phyloP scores from a whole-genome alignment of 1,140 invertebrate species.

The Zaprionus ghesquierei region DNA sequence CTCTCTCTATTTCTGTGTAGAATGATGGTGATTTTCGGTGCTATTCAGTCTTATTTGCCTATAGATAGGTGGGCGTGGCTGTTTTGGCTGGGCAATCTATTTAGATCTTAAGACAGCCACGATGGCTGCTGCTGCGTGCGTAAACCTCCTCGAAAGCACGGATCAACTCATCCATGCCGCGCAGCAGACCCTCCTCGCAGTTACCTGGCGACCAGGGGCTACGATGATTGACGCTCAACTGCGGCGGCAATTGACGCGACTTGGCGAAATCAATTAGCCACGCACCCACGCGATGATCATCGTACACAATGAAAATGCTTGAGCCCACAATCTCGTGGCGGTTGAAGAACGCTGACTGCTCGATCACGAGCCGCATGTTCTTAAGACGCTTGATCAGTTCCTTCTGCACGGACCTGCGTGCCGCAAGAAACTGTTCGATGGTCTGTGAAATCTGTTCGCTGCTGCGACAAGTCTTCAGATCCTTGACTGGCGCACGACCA shows the following conservation, averaged over 20 bases:
- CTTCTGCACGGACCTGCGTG: conserved; percentile 86
- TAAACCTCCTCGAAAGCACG: conserved; percentile 77
- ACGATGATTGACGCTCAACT: conserved; percentile 89
- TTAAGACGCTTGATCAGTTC: conserved; percentile 89
- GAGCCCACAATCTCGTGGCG: conserved; percentile 97
- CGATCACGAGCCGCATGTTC: conserved; percentile 90
- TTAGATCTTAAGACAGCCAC: conserved; percentile 75
- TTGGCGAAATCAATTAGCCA: conserved; percentile 99
- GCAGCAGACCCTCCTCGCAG: conserved; percentile 96
- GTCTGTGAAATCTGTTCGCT: conserved; percentile 90
- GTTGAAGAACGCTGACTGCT: conserved; percentile 93
- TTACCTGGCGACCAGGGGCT: conserved; percentile 93
- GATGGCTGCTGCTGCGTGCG: conserved; percentile 56
- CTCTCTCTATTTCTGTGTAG: background rate
- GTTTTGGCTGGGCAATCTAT: background rate
- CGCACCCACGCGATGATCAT: conserved; percentile 91
- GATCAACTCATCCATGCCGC: conserved; percentile 94
- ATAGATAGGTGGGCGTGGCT: conserved; percentile 29
- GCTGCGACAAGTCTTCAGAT: conserved; percentile 90
- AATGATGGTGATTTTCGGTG: conserved; percentile 8
- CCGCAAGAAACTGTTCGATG: conserved; percentile 90
- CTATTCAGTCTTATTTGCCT: conserved; percentile 62
- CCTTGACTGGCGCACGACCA: conserved; percentile 88
- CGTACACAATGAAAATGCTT: conserved; percentile 96
- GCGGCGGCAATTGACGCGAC: conserved; percentile 89